A percentile compares a stretch with the other conserved stretches of the same genome.
Evolutionary conservation across 2,888 invertebrate species (phyloP).

Genomic region (Ennomos quercinarius): DNA sequence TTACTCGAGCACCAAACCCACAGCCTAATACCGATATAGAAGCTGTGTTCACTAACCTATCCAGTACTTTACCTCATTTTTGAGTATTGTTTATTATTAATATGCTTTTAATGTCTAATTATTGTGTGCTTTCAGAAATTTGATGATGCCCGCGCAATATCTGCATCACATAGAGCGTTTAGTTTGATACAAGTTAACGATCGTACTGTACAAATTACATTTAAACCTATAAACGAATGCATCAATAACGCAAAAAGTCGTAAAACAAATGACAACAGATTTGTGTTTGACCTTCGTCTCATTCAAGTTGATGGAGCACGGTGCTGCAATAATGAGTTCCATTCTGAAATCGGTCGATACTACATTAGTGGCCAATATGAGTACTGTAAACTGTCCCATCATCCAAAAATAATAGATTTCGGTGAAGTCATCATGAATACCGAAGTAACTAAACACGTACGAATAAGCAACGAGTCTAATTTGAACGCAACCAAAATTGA

Average conservation of each 20-base stretch:
- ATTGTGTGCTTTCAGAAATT: conserved; percentile 61
- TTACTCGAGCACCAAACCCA: too few relatives aligned
- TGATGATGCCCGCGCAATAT: conserved; percentile 72
- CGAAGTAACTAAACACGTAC: conserved; percentile 64
- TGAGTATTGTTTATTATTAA: too few relatives aligned
- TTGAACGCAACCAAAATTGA: conserved; percentile 66
- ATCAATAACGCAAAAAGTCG: conserved; percentile 64
- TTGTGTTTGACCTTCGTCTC: conserved; percentile 72
- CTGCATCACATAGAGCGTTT: conserved; percentile 77
- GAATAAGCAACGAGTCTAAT: conserved; percentile 74
- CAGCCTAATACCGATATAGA: too few relatives aligned
- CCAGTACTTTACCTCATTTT: too few relatives aligned
- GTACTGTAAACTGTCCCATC: conserved; percentile 71
- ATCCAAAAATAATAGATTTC: conserved; percentile 77
- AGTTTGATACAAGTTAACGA: conserved; percentile 53
- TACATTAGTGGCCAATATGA: conserved; percentile 86
- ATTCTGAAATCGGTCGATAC: conserved; percentile 78
- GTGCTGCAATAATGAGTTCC: conserved; percentile 70
- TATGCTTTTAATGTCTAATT: neutral
- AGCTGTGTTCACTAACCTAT: too few relatives aligned
- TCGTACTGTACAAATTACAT: conserved; percentile 61
- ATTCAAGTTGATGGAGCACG: conserved; percentile 66
- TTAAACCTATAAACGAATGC: conserved; percentile 70
- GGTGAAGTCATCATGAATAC: conserved; percentile 70
- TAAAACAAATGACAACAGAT: conserved; percentile 61